Percentiles rank a stretch among this genome's conserved stretches.
Evolutionary conservation across 1,140 invertebrate species (phyloP).

Genomic region (Papilio polytes): DNA sequence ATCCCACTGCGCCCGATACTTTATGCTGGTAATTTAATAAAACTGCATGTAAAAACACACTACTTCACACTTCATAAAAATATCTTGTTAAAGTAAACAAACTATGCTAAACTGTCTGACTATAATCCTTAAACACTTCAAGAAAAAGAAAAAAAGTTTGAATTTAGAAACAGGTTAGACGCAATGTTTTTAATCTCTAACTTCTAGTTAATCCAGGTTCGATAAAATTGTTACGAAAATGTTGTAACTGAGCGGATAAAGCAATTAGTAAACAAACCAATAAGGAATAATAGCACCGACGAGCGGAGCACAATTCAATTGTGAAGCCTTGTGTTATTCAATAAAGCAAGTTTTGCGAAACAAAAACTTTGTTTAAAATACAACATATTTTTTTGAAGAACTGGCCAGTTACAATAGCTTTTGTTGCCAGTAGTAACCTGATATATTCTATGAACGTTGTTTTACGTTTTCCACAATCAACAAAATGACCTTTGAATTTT

Average conservation of each 20-base stretch:
- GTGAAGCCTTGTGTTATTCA: conserved; percentile 11
- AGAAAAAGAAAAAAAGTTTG: no score
- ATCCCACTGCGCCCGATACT: background rate
- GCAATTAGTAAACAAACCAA: conserved; percentile 26
- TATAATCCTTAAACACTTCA: no score
- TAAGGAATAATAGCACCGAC: conserved; percentile 4
- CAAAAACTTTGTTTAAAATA: conserved; percentile 9
- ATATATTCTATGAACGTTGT: background rate
- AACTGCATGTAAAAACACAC: background rate
- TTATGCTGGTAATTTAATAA: conserved; percentile 12
- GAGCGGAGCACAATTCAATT: conserved; percentile 10
- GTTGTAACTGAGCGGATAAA: conserved; percentile 15
- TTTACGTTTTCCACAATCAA: no score
- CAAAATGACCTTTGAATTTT: no score
- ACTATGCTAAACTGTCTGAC: no score
- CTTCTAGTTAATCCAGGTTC: background rate
- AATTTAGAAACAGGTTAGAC: no score
- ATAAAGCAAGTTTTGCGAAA: conserved; percentile 22
- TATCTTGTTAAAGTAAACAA: background rate
- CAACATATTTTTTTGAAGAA: background rate
- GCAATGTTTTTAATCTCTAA: background rate
- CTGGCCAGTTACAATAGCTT: background rate
- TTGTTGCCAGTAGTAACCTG: background rate
- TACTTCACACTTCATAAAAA: background rate
- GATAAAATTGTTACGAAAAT: conserved; percentile 2